A percentile compares a stretch with the other conserved stretches of the same genome.
These are phyloP conservation scores for Blennius ocellaris DNA, from an alignment of 2,113 vertebrate genomes.

Conservation along the genomic window DNA sequence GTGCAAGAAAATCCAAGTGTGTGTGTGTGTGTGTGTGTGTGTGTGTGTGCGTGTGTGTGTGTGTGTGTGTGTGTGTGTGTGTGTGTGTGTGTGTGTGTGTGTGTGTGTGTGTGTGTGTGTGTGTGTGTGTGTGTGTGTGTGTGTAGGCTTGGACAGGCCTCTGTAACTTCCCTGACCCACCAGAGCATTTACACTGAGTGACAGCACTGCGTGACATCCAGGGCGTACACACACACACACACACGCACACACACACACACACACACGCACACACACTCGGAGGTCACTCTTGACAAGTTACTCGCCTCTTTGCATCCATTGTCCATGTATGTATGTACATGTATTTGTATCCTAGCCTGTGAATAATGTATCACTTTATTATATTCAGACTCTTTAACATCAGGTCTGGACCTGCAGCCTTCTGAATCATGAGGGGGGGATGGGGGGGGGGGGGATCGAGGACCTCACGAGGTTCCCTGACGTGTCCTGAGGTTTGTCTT, in stretches of 20 bases:
- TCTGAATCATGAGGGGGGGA: background rate
- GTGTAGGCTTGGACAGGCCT: conserved; percentile 74
- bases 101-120: conserved; percentile 2
- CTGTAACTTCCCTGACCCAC: conserved; percentile 64
- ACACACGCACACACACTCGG: conserved; percentile 14
- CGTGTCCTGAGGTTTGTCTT: conserved; percentile 22
- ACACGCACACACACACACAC: conserved; percentile 2
- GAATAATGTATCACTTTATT: conserved; percentile 38
- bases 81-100: conserved; percentile 6
- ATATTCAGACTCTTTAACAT: conserved; percentile 18
- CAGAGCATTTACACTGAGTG: conserved; percentile 64
- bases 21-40: conserved; percentile 4
- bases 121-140: background rate
- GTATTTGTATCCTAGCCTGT: conserved; percentile 44
- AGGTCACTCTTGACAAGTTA: conserved; percentile 44
- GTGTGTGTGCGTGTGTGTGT: too few species aligned
- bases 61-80: conserved; percentile 4
- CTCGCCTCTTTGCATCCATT: conserved; percentile 32
- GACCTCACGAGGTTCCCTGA: conserved; percentile 5
- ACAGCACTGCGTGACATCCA: conserved; percentile 60
- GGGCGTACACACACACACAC: conserved; percentile 5
- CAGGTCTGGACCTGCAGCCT: conserved; percentile 19
- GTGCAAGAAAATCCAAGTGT: background rate
- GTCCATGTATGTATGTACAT: conserved; percentile 38
- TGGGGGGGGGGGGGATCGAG: too few species aligned